These are phyloP conservation scores for Babyrousa celebensis DNA, from an alignment of 2,797 vertebrate species.

Conservation along the genomic window DNA sequence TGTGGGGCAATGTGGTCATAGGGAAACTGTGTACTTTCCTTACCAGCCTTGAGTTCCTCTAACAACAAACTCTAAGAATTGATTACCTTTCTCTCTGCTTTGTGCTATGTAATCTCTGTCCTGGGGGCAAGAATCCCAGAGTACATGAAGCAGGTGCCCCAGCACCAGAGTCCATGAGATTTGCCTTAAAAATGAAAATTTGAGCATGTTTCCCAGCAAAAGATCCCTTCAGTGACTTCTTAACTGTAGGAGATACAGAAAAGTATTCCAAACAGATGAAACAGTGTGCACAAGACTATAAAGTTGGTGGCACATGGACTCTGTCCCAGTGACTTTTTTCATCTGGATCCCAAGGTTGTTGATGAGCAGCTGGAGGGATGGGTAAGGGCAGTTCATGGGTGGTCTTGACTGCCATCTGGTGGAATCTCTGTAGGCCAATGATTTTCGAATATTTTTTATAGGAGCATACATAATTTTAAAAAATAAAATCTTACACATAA, in stretches of 20 bases:
- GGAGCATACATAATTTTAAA: neutral
- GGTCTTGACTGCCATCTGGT: constrained; percentile 80
- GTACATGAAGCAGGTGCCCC: neutral
- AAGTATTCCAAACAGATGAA: constrained; percentile 1
- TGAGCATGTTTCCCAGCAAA: neutral
- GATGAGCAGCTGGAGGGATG: constrained; percentile 11
- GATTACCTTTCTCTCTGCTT: too few species aligned
- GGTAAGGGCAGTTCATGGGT: neutral
- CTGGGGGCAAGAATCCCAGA: neutral
- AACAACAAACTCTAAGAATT: too few species aligned
- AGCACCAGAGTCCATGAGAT: neutral
- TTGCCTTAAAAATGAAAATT: constrained; percentile 65
- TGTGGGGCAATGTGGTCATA: neutral
- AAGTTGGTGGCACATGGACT: neutral
- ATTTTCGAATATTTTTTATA: constrained; percentile 33
- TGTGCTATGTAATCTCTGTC: too few species aligned
- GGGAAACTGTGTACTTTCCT: neutral
- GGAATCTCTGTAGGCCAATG: constrained; percentile 47
- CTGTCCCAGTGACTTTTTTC: neutral
- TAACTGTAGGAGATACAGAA: neutral
- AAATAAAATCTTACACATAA: neutral
- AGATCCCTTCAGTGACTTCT: neutral
- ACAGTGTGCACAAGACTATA: neutral
- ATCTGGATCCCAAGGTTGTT: neutral
- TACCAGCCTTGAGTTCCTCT: neutral